phyloP scores from a whole-genome alignment of 2,888 invertebrate species.

The Odontocolon sp. region DNA sequence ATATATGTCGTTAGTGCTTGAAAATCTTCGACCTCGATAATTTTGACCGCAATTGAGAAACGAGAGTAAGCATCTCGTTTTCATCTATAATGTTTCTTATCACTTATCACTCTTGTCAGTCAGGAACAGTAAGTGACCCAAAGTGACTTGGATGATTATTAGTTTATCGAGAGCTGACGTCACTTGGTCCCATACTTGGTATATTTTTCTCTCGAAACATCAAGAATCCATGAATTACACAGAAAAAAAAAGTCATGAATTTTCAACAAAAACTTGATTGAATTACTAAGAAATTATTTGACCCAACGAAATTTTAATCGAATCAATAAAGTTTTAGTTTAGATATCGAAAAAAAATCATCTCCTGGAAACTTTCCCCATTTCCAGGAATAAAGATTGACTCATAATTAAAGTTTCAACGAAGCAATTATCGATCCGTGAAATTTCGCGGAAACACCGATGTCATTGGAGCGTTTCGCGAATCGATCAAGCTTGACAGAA shows the following conservation, averaged over 20 bases:
- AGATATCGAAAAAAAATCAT: no score
- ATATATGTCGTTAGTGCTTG: background rate
- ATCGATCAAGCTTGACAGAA: constrained; percentile 35
- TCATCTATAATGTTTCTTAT: background rate
- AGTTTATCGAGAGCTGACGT: constrained; percentile 23
- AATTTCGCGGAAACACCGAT: constrained; percentile 25
- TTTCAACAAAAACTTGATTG: no score
- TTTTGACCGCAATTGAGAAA: background rate
- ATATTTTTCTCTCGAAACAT: background rate
- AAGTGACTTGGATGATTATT: background rate
- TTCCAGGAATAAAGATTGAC: constrained; percentile 21
- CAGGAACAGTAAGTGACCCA: background rate
- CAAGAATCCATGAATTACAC: background rate
- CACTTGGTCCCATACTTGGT: constrained; percentile 14
- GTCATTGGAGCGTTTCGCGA: background rate
- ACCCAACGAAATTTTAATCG: no score
- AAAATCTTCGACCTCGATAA: constrained; percentile 3
- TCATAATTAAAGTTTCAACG: constrained; percentile 14
- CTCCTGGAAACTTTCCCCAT: background rate
- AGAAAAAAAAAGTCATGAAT: no score
- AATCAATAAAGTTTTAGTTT: no score
- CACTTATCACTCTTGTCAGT: no score
- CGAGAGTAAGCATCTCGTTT: constrained; percentile 9
- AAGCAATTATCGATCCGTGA: constrained; percentile 34
- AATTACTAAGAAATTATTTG: no score